These are phyloP conservation scores for Calameuta filiformis DNA, from an alignment of 2,888 invertebrate species.

Conservation along the genomic window DNA sequence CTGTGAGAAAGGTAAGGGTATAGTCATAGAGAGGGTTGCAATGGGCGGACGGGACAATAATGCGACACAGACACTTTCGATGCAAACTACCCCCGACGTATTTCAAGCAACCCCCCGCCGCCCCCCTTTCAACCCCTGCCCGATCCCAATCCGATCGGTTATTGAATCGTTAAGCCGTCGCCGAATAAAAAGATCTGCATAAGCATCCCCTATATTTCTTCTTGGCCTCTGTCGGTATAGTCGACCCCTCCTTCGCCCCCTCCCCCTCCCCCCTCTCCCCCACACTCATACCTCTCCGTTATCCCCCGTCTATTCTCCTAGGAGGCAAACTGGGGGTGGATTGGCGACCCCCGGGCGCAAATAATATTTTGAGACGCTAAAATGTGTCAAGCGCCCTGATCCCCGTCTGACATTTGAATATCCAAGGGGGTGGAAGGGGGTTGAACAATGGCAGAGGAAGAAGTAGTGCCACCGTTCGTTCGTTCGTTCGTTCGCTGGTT, in stretches of 20 bases:
- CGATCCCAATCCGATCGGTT: conserved; percentile 54
- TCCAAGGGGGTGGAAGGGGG: conserved; percentile 35
- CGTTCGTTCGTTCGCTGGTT: background rate
- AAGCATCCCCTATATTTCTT: conserved; percentile 36
- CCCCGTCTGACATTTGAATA: conserved; percentile 64
- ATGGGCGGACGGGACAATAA: conserved; percentile 28
- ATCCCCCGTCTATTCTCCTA: conserved; percentile 3
- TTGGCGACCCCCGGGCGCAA: conserved; percentile 41
- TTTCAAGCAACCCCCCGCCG: conserved; percentile 25
- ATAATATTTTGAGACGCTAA: conserved; percentile 65
- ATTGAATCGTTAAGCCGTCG: conserved; percentile 64
- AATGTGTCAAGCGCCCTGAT: conserved; percentile 64
- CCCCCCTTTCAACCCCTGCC: conserved; percentile 11
- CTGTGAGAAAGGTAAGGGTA: background rate
- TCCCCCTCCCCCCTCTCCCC: background rate
- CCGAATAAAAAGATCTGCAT: conserved; percentile 58
- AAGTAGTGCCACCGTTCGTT: conserved; percentile 4
- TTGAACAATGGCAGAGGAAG: conserved; percentile 17
- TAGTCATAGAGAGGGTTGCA: conserved; percentile 1
- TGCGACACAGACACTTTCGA: conserved; percentile 51
- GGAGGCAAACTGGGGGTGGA: background rate
- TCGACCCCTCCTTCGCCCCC: conserved; percentile 7
- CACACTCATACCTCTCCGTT: background rate
- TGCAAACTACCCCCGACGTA: conserved; percentile 51
- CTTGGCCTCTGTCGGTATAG: background rate